Base-by-base conservation (phyloP, 64 coral and sea anemone species). In the Acropora tenuis region DNA sequence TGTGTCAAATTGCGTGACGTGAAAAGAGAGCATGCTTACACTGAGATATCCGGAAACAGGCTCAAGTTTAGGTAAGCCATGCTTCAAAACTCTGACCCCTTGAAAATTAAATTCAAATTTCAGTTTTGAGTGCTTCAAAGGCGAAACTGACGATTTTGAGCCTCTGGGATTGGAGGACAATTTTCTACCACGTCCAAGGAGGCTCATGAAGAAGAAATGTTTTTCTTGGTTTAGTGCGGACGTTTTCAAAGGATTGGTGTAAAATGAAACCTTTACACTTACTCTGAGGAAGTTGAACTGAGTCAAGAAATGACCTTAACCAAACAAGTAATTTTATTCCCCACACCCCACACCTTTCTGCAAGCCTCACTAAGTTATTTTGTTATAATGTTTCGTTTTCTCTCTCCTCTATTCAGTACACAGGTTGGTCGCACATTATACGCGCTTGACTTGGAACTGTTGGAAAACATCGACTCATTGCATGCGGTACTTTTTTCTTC, bases 401-500 rank as follows among this genome's bases (percentile, higher is more conserved):
- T 57, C 55, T 76, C 41, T 65, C 6, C 58, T 71, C 78, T 30
- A 30, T 30, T 30, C 63, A 97, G 95, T 17, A 94, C 92, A 7
- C 80, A 71, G 53, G 76, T 97, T 59, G 79, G 81, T 7, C 41
- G 74, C 18, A 82, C 65, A 5, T 50, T 87, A 3, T 97, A 97
- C 84, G 73, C 87, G 40, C 91, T 97, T 76, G 95, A 97, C 72
- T 79, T 97, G 12, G 83, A 82, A 49, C 66, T 97, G 67, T 91
- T 87, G 13, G 92, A 97, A 72, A 81, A 82, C 57, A 75, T 97
- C 6, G 53, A 91, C 7, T 59, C 88, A 19, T 41, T 94, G 68
- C 68, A 71, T 71, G 5, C 68, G 95, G 95, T 94, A 49, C 30
- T 30, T 30, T 30, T 30, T 30, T 30, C 30, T 30, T 30, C 30